These are phyloP conservation scores for Enteromius fasciolatus DNA, from an alignment of 2,797 vertebrate species.

Conservation along the genomic window DNA sequence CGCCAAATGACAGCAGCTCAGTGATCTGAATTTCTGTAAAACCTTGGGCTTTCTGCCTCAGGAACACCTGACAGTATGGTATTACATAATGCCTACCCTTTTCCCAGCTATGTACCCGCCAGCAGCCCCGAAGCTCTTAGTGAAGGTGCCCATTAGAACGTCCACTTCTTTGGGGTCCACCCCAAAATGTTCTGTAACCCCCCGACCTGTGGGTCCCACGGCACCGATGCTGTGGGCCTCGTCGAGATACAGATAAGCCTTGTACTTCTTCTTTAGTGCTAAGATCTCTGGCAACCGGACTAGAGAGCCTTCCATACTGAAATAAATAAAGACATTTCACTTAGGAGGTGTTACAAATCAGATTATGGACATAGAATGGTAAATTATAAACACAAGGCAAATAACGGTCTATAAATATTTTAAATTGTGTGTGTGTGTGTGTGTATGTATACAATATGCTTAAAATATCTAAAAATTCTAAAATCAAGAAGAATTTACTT, in stretches of 20 bases:
- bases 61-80: background rate
- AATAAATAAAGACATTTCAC: background rate
- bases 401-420: background rate
- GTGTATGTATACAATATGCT: background rate
- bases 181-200: constrained; percentile 83
- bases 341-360: background rate
- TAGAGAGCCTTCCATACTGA: constrained; percentile 95
- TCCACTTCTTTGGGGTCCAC: constrained; percentile 87
- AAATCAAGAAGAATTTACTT: too few relatives aligned
- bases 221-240: constrained; percentile 95
- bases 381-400: background rate
- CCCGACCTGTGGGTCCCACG: constrained; percentile 82
- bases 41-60: background rate
- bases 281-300: constrained; percentile 88
- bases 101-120: constrained; percentile 94
- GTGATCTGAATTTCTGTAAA: background rate
- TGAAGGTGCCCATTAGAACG: constrained; percentile 93
- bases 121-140: constrained; percentile 90
- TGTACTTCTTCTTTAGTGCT: constrained; percentile 92
- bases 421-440: background rate
- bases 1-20: constrained; percentile 1
- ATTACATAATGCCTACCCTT: constrained; percentile 73
- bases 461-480: too few relatives aligned
- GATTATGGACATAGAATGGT: background rate
- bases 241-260: constrained; percentile 91